Evolutionary conservation across 2,113 vertebrate genomes (phyloP).

Genomic region (Mobula hypostoma): DNA sequence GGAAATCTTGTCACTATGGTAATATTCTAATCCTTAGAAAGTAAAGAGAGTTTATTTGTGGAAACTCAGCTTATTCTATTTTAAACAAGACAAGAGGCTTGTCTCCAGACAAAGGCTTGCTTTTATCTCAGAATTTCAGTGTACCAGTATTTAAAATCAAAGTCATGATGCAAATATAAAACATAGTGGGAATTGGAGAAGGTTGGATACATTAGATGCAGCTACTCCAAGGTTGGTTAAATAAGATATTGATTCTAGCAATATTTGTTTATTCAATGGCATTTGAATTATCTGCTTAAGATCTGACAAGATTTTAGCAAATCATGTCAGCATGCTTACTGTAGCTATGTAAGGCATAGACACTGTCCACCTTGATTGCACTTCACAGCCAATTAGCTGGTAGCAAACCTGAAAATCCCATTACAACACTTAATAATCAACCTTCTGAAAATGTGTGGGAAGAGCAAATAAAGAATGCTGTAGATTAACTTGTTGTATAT

Average conservation of each 20-base stretch:
- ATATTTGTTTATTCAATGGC: not conserved
- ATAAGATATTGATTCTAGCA: not conserved
- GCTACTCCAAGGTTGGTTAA: not conserved
- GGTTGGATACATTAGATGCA: not conserved
- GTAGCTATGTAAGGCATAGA: not conserved
- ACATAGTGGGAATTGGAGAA: not conserved
- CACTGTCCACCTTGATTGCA: not conserved
- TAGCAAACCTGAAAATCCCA: not conserved
- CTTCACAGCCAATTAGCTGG: not conserved
- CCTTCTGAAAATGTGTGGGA: not conserved
- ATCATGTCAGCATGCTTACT: not conserved
- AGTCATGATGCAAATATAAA: not conserved
- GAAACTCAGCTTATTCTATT: not conserved
- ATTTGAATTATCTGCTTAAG: not conserved
- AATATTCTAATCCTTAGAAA: slow-evolving; percentile 44
- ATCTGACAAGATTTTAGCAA: not conserved
- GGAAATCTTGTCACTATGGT: slow-evolving; percentile 99
- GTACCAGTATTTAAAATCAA: not conserved
- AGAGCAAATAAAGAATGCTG: not conserved
- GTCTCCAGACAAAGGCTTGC: slow-evolving; percentile 7
- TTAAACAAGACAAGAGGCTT: not conserved
- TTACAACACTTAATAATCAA: not conserved
- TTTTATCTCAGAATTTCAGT: not conserved
- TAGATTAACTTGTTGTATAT: not conserved
- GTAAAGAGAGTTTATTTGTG: slow-evolving; percentile 2